Evolutionary conservation across 2,113 vertebrate species (phyloP), one percentile per base, ranked within the genome.

Genomic region (Oreochromis aureus): DNA sequence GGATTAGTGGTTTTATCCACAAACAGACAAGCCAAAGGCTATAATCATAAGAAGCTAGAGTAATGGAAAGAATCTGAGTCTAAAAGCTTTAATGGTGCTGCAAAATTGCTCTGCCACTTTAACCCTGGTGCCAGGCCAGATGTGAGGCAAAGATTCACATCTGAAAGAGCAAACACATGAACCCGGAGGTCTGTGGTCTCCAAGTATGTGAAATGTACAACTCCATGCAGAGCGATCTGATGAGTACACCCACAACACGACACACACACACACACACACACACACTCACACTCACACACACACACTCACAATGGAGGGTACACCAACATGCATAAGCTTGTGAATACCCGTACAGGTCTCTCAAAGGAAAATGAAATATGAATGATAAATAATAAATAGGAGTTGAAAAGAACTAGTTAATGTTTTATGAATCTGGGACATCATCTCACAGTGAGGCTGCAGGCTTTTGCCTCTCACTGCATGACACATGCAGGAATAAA

Each of bases 351-450:
- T 84, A 89, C 93, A 95, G 90, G 87, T 94, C 92, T 94, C 93
- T 95, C 94, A 95, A 93, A 96, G 92, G 94, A 93, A 94, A 94
- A 95, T 90, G 54, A 91, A 94, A 94, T 94, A 90, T 88, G 89
- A 87, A 90, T 92, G 94, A 96, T 96, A 94, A 96, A 96, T 96
- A 95, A 96, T 96, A 93, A 95, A 96, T 93, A 95, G 79, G 82
- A 94, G 94, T 91, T 95, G 93, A 96, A 95, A 96, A 95, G 95
- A 94, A 92, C 89, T 90, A 86, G 92, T 96, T 94, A 96, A 96
- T 96, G 95, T 96, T 96, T 96, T 90, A 96, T 96, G 94, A 96
- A 96, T 96, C 92, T 95, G 93, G 94, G 95, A 96, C 94, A 96
- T 95, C 94, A 95, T 95, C 92, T 94, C 93, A 93, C 92, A 93